Conservation (phyloP, 1,140 invertebrate species). For the Cryptotermes secundus region DNA sequence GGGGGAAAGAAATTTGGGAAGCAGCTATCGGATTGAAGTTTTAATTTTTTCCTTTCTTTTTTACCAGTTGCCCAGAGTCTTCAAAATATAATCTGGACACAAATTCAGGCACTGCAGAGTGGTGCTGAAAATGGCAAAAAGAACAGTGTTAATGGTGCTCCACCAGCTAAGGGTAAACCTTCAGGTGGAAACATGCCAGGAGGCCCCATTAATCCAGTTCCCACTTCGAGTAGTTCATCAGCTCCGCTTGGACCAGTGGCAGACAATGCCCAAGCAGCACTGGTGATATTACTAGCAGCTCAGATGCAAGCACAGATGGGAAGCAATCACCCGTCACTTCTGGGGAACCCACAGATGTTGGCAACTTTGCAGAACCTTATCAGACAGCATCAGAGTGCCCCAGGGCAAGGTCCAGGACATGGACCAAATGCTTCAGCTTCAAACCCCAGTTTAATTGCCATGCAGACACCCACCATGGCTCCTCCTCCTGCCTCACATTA, state of each 20-base stretch:
- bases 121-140: conserved; percentile 37
- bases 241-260: background rate
- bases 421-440: conserved; percentile 10
- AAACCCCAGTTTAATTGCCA: conserved; percentile 22
- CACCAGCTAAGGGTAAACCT: conserved; percentile 24
- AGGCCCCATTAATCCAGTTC: too few relatives aligned
- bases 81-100: conserved; percentile 52
- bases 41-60: conserved; percentile 32
- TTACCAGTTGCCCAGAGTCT: conserved; percentile 53
- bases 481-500: conserved; percentile 30
- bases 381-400: conserved; percentile 34
- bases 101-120: conserved; percentile 46
- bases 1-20: too few relatives aligned
- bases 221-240: background rate
- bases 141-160: background rate
- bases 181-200: background rate
- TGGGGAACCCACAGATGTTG: conserved; percentile 44
- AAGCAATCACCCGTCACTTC: conserved; percentile 38
- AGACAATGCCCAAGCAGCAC: conserved; percentile 35
- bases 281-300: conserved; percentile 45
- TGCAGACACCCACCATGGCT: background rate
- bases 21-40: too few relatives aligned
- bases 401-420: conserved; percentile 22
- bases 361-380: conserved; percentile 43
- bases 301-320: conserved; percentile 42